These are phyloP conservation scores for Myotis lucifugus DNA, from an alignment of 2,113 vertebrate species.

Conservation along the genomic window DNA sequence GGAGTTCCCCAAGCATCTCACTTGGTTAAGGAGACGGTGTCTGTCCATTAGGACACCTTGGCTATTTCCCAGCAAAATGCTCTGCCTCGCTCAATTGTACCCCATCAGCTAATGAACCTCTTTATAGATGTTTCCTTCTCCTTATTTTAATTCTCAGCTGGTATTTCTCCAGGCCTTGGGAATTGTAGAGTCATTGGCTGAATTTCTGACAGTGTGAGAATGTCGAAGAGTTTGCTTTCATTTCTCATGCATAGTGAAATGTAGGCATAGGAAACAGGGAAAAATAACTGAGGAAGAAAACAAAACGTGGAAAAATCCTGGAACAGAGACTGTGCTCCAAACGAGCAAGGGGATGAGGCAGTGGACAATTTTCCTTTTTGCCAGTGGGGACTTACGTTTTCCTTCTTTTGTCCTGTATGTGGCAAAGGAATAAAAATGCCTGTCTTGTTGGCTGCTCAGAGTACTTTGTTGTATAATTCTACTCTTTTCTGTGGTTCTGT, in stretches of 20 bases:
- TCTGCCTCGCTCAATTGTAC: not conserved
- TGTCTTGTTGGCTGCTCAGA: not conserved
- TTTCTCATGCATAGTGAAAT: not conserved
- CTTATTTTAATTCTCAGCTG: conserved; percentile 51
- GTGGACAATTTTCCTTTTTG: not conserved
- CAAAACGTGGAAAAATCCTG: not conserved
- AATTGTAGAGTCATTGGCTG: conserved; percentile 15
- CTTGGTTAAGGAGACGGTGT: not conserved
- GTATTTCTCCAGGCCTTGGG: conserved; percentile 12
- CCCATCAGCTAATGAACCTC: conserved; percentile 38
- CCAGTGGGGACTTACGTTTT: not conserved
- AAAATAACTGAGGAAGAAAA: not conserved
- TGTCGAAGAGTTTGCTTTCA: conserved; percentile 16
- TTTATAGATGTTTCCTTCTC: conserved; percentile 33
- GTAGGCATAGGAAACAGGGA: not conserved
- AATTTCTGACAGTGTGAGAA: conserved; percentile 43
- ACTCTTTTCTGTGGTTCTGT: not conserved
- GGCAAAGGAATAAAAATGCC: not conserved
- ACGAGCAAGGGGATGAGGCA: not conserved
- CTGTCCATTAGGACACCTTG: not conserved
- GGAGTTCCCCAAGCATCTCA: not conserved
- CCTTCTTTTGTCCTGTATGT: not conserved
- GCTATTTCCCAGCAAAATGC: not conserved
- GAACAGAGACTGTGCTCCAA: not conserved
- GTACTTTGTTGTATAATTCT: not conserved